Base-by-base conservation (phyloP, 1,140 invertebrate genomes). In the Drosophila guanche region DNA sequence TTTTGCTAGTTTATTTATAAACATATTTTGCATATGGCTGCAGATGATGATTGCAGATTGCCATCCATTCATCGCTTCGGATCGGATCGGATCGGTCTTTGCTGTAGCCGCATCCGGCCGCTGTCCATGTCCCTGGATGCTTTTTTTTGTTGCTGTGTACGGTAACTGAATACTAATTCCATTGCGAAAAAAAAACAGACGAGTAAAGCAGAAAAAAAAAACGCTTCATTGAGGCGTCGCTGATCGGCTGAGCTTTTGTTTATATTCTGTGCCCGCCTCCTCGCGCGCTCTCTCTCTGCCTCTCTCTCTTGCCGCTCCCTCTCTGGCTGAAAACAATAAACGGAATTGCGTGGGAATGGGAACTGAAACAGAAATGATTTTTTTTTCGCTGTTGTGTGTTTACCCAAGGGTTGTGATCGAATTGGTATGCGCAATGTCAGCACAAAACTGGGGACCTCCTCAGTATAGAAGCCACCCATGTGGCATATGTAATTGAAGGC, bases 151-250 rank as follows among this genome's bases (percentile, higher is more conserved):
- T 27, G 12, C n/a, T 68, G 43, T 65, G 55, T 59, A 76, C 76
- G 83, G 81, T 88, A 86, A 86, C 81, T 88, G 81, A 88, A 86
- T 86, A 86, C 81, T 86, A 86, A 86, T 80, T 77, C 56, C 63
- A 56, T 62, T 53, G 53, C 71, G 43, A 22, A 69, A 79, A 73
- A 62, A 72, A 41, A 8, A 5, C 37, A 37, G 10, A 52, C 25
- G 10, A 14, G 20, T 16, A 55, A 41, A 55, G 37, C 6, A 22
- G 22, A 23, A n/a, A 54, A 2, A 5, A 42, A 59, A 70, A 54
- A 23, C 53, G 41, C 66, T 67, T 56, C 71, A 75, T 75, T 75
- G 71, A 74, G 71, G 70, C 69, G 78, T 76, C 77, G 79, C 76
- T 79, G 67, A 79, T 88, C 73, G 67, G 67, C 83, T 62, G 73